Conservation (phyloP, 2,113 vertebrate genomes). For the Coryphaenoides rupestris region DNA sequence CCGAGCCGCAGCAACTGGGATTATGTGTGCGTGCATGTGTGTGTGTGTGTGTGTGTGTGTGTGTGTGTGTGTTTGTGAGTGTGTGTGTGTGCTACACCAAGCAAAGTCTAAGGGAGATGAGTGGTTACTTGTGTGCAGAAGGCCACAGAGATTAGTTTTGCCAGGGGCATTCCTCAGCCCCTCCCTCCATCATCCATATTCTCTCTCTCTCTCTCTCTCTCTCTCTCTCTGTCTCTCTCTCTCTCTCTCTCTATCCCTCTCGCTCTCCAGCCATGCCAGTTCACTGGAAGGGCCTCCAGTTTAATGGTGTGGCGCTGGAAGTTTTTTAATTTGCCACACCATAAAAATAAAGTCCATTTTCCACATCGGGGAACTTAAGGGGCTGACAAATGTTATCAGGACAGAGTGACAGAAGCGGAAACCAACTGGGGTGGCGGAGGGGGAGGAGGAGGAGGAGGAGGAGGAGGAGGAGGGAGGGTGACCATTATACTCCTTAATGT, state of each 20-base stretch:
- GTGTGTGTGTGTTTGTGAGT: conserved; percentile 10
- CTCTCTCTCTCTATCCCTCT: conserved; percentile 2
- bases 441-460: neutral
- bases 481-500: conserved; percentile 31
- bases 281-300: conserved; percentile 46
- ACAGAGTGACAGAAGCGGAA: conserved; percentile 44
- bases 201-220: neutral
- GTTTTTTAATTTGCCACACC: conserved; percentile 65
- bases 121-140: conserved; percentile 21
- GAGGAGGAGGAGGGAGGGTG: conserved; percentile 7
- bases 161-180: neutral
- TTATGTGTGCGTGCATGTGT: conserved; percentile 7
- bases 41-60: conserved; percentile 35
- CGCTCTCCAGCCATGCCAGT: conserved; percentile 25
- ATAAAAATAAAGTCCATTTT: conserved; percentile 70
- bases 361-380: conserved; percentile 60
- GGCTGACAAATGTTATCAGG: conserved; percentile 56
- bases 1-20: too few relatives aligned
- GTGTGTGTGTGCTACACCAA: neutral
- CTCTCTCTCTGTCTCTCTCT: conserved; percentile 2
- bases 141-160: conserved; percentile 31
- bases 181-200: neutral
- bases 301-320: conserved; percentile 55
- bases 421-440: conserved; percentile 1
- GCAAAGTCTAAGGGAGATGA: conserved; percentile 19